Evolutionary conservation across 64 coral and sea anemone genomes (phyloP).

Genomic region (Astreopora myriophthalma): DNA sequence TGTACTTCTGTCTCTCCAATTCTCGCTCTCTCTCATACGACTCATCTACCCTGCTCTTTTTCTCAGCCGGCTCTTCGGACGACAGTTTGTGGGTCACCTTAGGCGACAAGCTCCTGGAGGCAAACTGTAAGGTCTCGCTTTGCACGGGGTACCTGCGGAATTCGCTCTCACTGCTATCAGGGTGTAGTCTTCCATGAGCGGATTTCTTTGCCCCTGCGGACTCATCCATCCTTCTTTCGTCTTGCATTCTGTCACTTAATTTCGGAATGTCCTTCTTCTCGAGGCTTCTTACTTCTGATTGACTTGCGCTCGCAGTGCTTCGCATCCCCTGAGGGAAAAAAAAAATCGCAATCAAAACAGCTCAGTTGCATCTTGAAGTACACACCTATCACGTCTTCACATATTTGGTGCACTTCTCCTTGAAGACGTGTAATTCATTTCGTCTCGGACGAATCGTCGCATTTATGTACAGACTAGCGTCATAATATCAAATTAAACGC

Average conservation of each 20-base stretch:
- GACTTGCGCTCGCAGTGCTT: background rate
- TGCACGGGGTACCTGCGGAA: background rate
- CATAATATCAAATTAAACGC: too few species aligned
- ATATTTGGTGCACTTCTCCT: too few species aligned
- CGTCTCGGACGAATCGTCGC: background rate
- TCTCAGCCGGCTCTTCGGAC: constrained; percentile 52
- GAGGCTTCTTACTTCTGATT: background rate
- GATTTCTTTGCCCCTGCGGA: background rate
- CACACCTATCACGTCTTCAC: too few species aligned
- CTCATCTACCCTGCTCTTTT: constrained; percentile 26
- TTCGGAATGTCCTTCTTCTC: constrained; percentile 3
- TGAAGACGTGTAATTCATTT: too few species aligned
- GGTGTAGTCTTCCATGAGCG: background rate
- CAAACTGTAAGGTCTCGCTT: background rate
- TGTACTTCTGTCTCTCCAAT: constrained; percentile 41
- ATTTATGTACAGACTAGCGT: too few species aligned
- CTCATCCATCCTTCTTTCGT: background rate
- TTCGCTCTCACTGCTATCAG: background rate
- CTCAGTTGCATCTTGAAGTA: background rate
- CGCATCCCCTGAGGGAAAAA: background rate
- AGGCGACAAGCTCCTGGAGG: background rate
- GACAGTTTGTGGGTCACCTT: background rate
- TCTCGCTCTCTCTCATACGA: constrained; percentile 41
- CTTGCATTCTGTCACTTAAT: constrained; percentile 22
- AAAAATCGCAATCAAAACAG: background rate